These are phyloP conservation scores for Colostygia pectinataria DNA, from an alignment of 2,888 invertebrate genomes.

Conservation along the genomic window DNA sequence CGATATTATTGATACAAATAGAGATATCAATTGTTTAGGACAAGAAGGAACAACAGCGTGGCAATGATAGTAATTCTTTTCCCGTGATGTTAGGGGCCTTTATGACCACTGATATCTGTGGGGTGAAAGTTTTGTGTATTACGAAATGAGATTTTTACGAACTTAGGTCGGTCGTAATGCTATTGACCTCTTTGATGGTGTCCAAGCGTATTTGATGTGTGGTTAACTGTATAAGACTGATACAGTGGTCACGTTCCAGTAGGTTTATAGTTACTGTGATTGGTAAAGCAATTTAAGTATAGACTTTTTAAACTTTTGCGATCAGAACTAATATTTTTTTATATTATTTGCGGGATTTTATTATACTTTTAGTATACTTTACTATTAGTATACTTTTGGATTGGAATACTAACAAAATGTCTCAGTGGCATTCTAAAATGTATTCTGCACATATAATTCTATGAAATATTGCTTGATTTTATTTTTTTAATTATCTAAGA, in stretches of 20 bases:
- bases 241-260: not conserved
- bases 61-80: conserved; percentile 67
- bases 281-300: not conserved
- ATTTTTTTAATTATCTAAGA: too few species aligned
- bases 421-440: too few species aligned
- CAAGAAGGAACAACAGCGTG: conserved; percentile 70
- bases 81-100: conserved; percentile 55
- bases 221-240: conserved; percentile 22
- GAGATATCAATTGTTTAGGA: conserved; percentile 82
- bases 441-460: too few species aligned
- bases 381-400: too few species aligned
- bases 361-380: too few species aligned
- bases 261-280: not conserved
- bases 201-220: conserved; percentile 38
- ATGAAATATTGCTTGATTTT: too few species aligned
- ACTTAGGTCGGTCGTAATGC: conserved; percentile 51
- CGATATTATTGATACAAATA: conserved; percentile 82
- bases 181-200: conserved; percentile 54
- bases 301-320: too few species aligned
- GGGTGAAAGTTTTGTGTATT: conserved; percentile 54
- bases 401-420: too few species aligned
- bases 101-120: conserved; percentile 56
- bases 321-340: too few species aligned
- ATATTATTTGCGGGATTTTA: too few species aligned
- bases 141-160: conserved; percentile 58